These are phyloP conservation scores for Prietella phreatophila DNA, from an alignment of 2,113 vertebrate species.

Conservation along the genomic window DNA sequence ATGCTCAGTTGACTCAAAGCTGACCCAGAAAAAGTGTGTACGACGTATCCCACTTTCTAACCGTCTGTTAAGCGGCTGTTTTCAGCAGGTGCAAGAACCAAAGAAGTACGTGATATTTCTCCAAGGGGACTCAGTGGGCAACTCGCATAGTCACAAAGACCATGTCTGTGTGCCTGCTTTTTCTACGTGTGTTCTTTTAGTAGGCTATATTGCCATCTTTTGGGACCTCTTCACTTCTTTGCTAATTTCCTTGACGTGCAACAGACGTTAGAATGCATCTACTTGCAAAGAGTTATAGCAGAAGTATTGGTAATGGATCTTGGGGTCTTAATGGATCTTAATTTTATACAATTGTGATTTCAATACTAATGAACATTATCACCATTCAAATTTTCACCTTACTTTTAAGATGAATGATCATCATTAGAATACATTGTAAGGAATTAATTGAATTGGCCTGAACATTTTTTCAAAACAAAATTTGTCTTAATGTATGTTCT, in stretches of 20 bases:
- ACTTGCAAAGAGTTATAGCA: background rate
- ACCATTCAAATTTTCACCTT: background rate
- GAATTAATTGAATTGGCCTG: background rate
- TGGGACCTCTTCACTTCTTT: background rate
- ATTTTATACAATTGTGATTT: background rate
- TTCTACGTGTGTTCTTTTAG: conserved; percentile 20
- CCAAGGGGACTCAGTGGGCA: conserved; percentile 34
- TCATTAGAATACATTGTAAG: background rate
- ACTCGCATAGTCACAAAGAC: conserved; percentile 12
- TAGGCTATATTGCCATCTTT: conserved; percentile 22
- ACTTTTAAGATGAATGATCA: background rate
- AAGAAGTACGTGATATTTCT: conserved; percentile 38
- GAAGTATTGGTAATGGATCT: background rate
- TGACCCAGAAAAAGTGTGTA: conserved; percentile 44
- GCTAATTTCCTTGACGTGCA: conserved; percentile 6
- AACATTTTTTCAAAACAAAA: background rate
- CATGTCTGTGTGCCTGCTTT: conserved; percentile 27
- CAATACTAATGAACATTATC: background rate
- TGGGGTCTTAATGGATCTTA: background rate
- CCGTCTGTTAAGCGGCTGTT: conserved; percentile 18
- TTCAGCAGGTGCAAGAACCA: conserved; percentile 51
- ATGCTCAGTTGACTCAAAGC: conserved; percentile 30
- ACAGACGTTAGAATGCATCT: conserved; percentile 4
- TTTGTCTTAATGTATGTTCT: conserved; percentile 12
- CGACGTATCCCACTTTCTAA: conserved; percentile 38